Evolutionary conservation across 2,888 invertebrate genomes (phyloP), one percentile per base, ranked within the genome.

Genomic region (Arctia plantaginis): DNA sequence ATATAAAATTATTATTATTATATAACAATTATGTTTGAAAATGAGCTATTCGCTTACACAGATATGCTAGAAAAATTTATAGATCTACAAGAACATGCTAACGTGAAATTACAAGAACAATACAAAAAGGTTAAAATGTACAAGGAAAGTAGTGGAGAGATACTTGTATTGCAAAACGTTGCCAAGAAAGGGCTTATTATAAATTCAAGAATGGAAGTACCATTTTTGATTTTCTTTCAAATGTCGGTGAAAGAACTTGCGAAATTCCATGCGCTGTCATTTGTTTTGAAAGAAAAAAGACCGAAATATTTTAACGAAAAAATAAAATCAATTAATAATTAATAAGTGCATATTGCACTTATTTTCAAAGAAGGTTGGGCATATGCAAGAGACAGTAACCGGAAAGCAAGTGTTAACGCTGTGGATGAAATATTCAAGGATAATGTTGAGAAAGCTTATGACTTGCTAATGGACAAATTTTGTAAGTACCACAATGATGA

Each of bases 1-100:
- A 62, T 62, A 8, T 62, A 3, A 62, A 6, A 30, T n/a, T n/a
- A n/a, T n/a, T n/a, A n/a, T n/a, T n/a, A n/a, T n/a, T n/a, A n/a
- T 6, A 12, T 91, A 0, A 27, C 77, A 4, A 75, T 83, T 10
- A 73, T 87, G 33, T 92, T 88, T 69, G 74, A 71, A 64, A 86
- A 75, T 69, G 91, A 93, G 82, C 27, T 84, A 1, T 89, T 88
- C 69, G 74, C 85, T 18, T 93, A 93, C 72, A 88, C 81, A n/a
- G 88, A 93, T 74, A 78, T 93, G 0, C 76, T 76, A 0, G 84
- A 87, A 51, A 64, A 90, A 33, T 91, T 88, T 35, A 76, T 82
- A 10, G 83, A 88, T 64, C 33, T 93, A 3, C 91, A 93, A 87
- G 82, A 86, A 10, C 82, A 89, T 70, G 88, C 85, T 0, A 76